Base-by-base conservation (phyloP, 2,888 invertebrate species). In the Lithophane leautieri region DNA sequence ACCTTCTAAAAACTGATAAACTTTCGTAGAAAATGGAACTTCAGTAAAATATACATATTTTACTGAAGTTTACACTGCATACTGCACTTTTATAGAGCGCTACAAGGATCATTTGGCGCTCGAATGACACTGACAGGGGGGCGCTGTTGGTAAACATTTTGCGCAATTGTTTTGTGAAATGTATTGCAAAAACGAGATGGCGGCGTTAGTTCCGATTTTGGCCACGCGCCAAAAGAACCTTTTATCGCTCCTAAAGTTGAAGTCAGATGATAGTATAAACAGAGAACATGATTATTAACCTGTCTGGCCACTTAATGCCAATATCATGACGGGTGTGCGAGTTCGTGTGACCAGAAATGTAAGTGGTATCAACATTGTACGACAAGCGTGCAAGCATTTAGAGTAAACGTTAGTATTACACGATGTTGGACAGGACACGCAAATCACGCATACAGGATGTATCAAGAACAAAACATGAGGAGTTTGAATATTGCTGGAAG, bases 301-400 rank as follows among this genome's bases (percentile, higher is more conserved):
- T 34, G 34, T 34, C 34, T 34, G 34, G 34, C 34, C 34, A 34
- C 34, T 34, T 34, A 34, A 34, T 34, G 6, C 52, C 9, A 52
- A 63, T 61, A 67, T 22, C 22, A 54, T 34, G 28, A 70, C 25
- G 28, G 52, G 6, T 61, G 25, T 28, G 14, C n/a, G 14, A 34
- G n/a, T 52, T 77, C 22, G 28, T 70, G 56, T 63, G 54, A 62
- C n/a, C n/a, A 78, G 61, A 70, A 70, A 70, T 76, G 40, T 63
- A 77, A 70, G 12, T 70, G 47, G 54, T 56, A 60, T 25, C 56
- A 80, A 81, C n/a, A 80, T 54, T 79, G 44, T 69, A 79, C 0
- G 42, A 66, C 42, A 81, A 71, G 66, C 83, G 62, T 83, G 79
- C 70, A 60, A 72, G 70, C 54, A 78, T 82, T 25, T 25, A 52